These are phyloP conservation scores for Hoplias malabaricus DNA, from an alignment of 2,113 vertebrate species.

Conservation along the genomic window DNA sequence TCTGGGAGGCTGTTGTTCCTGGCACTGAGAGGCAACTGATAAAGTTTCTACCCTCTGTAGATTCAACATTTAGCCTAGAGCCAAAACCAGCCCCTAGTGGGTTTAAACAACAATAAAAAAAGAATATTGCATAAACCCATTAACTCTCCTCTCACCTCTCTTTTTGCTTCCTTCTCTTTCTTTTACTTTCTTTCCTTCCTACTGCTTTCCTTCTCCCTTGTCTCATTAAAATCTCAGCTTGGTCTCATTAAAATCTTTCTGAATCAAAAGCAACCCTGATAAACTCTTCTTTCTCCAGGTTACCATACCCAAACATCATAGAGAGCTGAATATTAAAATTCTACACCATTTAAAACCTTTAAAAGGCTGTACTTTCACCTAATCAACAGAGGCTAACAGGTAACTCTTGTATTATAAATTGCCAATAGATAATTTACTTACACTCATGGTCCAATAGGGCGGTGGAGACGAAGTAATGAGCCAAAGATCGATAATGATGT, in stretches of 20 bases:
- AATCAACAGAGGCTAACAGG: constrained; percentile 19
- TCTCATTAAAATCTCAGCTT: not conserved
- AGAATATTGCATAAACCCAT: constrained; percentile 37
- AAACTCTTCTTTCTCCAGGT: constrained; percentile 10
- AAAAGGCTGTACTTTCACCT: constrained; percentile 14
- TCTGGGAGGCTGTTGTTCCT: constrained; percentile 15
- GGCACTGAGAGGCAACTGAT: constrained; percentile 5
- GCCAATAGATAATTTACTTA: constrained; percentile 66
- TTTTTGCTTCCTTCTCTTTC: not conserved
- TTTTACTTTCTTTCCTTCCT: not conserved
- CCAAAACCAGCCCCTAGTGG: constrained; percentile 26
- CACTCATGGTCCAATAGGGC: constrained; percentile 88
- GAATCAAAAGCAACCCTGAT: constrained; percentile 28
- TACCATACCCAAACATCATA: constrained; percentile 10
- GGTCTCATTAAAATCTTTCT: constrained; percentile 8
- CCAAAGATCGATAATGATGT: constrained; percentile 88
- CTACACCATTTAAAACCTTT: constrained; percentile 19
- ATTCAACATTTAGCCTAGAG: not conserved
- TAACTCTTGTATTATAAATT: not conserved
- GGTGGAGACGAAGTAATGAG: constrained; percentile 87
- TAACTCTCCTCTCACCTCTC: not conserved
- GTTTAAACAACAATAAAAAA: constrained; percentile 18
- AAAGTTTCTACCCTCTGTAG: not conserved
- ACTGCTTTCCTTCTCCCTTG: not conserved
- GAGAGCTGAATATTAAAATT: constrained; percentile 19